Conservation (phyloP, 2,888 invertebrate species). For the Yponomeuta cagnagella region DNA sequence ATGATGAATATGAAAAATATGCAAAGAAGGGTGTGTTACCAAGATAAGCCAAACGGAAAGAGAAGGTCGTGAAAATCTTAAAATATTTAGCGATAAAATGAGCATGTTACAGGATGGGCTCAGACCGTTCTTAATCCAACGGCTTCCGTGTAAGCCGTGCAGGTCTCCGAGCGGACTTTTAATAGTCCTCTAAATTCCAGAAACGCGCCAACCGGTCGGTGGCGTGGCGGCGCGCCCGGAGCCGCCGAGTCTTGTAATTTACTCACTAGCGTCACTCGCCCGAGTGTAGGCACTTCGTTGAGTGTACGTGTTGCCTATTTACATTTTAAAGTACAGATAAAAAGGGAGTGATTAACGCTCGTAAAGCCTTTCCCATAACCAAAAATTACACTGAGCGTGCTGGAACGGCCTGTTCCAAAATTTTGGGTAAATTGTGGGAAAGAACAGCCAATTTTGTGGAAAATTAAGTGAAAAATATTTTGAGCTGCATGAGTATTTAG, state of each 20-base stretch:
- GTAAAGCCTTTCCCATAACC: constrained; percentile 7
- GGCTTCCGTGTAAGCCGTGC: constrained; percentile 48
- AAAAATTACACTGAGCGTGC: constrained; percentile 8
- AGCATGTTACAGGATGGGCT: constrained; percentile 32
- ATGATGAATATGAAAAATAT: too few relatives aligned
- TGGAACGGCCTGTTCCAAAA: background rate
- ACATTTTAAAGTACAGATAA: constrained; percentile 25
- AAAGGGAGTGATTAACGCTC: constrained; percentile 23
- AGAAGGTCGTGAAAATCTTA: background rate
- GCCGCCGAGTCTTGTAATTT: constrained; percentile 51
- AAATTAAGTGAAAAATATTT: background rate
- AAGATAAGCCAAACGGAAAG: background rate
- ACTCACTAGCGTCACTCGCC: constrained; percentile 37
- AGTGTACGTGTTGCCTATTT: constrained; percentile 24
- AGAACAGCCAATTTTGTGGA: background rate
- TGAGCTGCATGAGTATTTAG: background rate
- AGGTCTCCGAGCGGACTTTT: constrained; percentile 49
- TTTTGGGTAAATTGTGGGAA: background rate
- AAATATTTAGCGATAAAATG: background rate
- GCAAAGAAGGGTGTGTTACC: background rate
- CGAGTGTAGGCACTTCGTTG: constrained; percentile 41
- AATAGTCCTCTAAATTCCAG: constrained; percentile 53
- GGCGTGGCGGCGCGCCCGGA: constrained; percentile 18
- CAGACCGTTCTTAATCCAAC: constrained; percentile 42
- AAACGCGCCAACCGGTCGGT: constrained; percentile 30